A percentile compares a stretch with the other conserved stretches of the same genome.
These are phyloP conservation scores for Volucella inanis DNA, from an alignment of 2,888 invertebrate species.

Conservation along the genomic window DNA sequence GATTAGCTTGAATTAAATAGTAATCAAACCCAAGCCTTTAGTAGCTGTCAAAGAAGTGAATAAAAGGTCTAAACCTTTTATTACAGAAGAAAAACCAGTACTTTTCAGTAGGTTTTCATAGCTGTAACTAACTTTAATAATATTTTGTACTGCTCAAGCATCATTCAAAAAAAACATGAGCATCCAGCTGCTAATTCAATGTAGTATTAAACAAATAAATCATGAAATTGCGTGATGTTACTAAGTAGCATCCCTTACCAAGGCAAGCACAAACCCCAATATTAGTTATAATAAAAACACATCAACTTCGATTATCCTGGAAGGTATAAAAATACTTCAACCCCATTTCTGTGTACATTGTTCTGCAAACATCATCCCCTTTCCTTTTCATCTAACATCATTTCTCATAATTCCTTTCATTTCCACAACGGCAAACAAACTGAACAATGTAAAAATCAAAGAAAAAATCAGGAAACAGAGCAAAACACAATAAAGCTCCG, in stretches of 20 bases:
- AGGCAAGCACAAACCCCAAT: not conserved
- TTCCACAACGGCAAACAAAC: slow-evolving; percentile 36
- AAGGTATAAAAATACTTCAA: slow-evolving; percentile 33
- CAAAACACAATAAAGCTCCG: slow-evolving; percentile 30
- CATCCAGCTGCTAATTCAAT: too few species aligned
- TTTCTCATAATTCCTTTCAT: slow-evolving; percentile 22
- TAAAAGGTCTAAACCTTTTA: too few species aligned
- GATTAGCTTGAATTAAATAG: too few species aligned
- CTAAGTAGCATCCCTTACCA: not conserved
- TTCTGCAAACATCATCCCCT: not conserved
- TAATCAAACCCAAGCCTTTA: too few species aligned
- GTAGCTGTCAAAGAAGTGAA: too few species aligned
- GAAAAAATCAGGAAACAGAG: slow-evolving; percentile 7
- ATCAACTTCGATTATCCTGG: slow-evolving; percentile 18
- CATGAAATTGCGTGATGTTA: too few species aligned
- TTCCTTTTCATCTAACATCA: not conserved
- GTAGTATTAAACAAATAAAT: too few species aligned
- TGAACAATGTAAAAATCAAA: slow-evolving; percentile 5
- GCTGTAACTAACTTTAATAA: too few species aligned
- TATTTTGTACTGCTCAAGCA: too few species aligned
- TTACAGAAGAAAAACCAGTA: too few species aligned
- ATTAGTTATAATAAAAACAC: slow-evolving; percentile 5
- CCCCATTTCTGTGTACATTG: slow-evolving; percentile 28
- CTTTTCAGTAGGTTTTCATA: too few species aligned
- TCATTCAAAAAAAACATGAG: too few species aligned